Percentiles rank a stretch among this genome's conserved stretches.
These are phyloP conservation scores for Pampusana beccarii DNA, from an alignment of 2,113 vertebrate genomes.

Conservation along the genomic window DNA sequence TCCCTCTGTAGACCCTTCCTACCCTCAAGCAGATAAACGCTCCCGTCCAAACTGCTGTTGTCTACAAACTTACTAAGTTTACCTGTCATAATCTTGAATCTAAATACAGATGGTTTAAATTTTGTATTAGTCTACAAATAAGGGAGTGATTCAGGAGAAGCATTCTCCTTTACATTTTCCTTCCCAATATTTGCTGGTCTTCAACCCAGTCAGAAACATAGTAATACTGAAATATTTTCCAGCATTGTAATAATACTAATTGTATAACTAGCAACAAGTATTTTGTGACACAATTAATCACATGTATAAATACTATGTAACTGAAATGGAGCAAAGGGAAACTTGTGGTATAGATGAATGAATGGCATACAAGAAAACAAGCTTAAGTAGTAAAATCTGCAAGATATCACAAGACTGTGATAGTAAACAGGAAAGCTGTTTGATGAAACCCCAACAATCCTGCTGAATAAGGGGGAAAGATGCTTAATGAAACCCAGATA, in stretches of 20 bases:
- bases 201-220: not conserved
- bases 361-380: not conserved
- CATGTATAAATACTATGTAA: not conserved
- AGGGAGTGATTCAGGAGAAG: not conserved
- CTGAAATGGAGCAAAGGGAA: not conserved
- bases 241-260: not conserved
- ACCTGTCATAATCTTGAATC: not conserved
- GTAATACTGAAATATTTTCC: not conserved
- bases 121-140: not conserved
- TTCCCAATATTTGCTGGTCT: not conserved
- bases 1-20: too few species aligned
- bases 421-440: not conserved
- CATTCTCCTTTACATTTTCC: not conserved
- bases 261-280: not conserved
- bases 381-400: not conserved
- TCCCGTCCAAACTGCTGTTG: accelerated
- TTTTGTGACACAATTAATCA: not conserved
- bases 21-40: not conserved
- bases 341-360: not conserved
- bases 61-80: not conserved
- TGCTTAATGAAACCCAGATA: not conserved
- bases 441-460: not conserved
- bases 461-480: not conserved
- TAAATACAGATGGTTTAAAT: not conserved
- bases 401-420: not conserved